Conservation (phyloP, 2,113 vertebrate species). For the Prietella phreatophila region DNA sequence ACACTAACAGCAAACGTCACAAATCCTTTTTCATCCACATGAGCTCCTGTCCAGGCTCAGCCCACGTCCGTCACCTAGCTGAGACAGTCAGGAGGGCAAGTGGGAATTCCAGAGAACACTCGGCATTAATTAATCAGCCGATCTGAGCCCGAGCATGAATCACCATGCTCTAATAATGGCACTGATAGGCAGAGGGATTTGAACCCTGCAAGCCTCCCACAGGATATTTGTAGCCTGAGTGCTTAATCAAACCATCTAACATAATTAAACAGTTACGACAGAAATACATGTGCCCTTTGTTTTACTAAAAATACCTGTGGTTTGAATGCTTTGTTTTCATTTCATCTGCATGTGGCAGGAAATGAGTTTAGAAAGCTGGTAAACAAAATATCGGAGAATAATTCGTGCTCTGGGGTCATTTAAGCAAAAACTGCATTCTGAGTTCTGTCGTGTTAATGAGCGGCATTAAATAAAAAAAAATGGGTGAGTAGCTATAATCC, state of each 20-base stretch:
- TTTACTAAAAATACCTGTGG: slow-evolving; percentile 12
- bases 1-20: background rate
- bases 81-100: slow-evolving; percentile 12
- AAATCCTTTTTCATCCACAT: background rate
- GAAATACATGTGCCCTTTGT: slow-evolving; percentile 8
- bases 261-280: slow-evolving; percentile 19
- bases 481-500: background rate
- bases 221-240: slow-evolving; percentile 42
- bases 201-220: slow-evolving; percentile 36
- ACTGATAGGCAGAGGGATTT: slow-evolving; percentile 46
- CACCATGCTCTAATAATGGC: slow-evolving; percentile 44
- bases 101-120: slow-evolving; percentile 45
- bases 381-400: background rate
- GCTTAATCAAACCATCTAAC: slow-evolving; percentile 46
- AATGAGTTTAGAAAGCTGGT: background rate
- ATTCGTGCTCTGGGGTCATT: background rate
- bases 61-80: slow-evolving; percentile 7
- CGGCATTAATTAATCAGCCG: slow-evolving; percentile 47
- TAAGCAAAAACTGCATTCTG: background rate
- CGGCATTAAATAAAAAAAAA: background rate
- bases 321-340: background rate
- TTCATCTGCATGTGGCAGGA: background rate
- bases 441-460: background rate
- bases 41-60: background rate
- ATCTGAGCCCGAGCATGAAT: slow-evolving; percentile 44